A percentile compares a stretch with the other conserved stretches of the same genome.
These are phyloP conservation scores for Misgurnus mizolepis DNA, from an alignment of 2,113 vertebrate species.

Conservation along the genomic window DNA sequence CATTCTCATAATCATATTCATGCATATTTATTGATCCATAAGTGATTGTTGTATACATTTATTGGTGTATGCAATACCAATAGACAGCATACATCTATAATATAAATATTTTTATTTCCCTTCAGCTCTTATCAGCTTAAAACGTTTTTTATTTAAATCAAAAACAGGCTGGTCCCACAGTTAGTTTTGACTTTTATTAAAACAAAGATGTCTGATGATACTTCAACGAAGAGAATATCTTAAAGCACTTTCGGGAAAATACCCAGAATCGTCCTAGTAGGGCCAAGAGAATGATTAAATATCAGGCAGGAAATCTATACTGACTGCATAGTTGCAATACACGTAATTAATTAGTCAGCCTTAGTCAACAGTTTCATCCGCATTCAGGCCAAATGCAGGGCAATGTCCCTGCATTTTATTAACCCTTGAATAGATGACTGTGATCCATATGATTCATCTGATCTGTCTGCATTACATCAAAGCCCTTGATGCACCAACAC, in stretches of 20 bases:
- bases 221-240: not conserved
- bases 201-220: not conserved
- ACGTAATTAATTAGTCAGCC: slow-evolving; percentile 29
- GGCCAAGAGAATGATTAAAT: slow-evolving; percentile 27
- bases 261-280: not conserved
- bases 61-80: no score
- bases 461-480: slow-evolving; percentile 11
- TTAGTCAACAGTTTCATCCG: slow-evolving; percentile 21
- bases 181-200: not conserved
- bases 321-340: not conserved
- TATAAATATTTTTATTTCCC: no score
- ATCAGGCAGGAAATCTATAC: slow-evolving; percentile 26
- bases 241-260: not conserved
- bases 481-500: not conserved
- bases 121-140: not conserved
- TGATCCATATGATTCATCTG: not conserved
- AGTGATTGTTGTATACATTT: not conserved
- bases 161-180: not conserved
- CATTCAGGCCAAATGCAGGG: not conserved
- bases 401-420: not conserved
- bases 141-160: not conserved
- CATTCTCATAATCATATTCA: not conserved
- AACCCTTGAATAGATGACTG: not conserved
- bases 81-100: no score
- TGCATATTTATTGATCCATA: not conserved